Percentiles rank a stretch among this genome's conserved stretches.
phyloP scores from a whole-genome alignment of 2,113 vertebrate genomes.

The Rhodinocichla rosea region DNA sequence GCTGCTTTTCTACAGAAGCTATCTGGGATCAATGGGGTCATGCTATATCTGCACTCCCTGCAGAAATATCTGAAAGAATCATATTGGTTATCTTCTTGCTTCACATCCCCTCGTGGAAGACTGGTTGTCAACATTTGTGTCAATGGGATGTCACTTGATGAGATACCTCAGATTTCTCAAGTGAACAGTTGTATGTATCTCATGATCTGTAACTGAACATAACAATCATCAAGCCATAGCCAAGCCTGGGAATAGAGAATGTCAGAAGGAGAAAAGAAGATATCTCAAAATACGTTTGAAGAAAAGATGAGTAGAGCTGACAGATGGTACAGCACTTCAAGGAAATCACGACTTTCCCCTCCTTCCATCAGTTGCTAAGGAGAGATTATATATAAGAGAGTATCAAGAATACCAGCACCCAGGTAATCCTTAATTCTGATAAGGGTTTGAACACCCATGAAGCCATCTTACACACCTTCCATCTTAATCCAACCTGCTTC shows the following conservation, averaged over 20 bases:
- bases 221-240: neutral
- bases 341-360: slow-evolving; percentile 46
- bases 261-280: slow-evolving; percentile 16
- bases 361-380: slow-evolving; percentile 43
- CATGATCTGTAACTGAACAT: neutral
- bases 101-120: neutral
- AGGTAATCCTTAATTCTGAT: neutral
- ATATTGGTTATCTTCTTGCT: neutral
- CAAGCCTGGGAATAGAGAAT: neutral
- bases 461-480: neutral
- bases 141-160: neutral
- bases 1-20: neutral
- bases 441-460: neutral
- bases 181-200: neutral
- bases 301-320: neutral
- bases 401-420: neutral
- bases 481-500: neutral
- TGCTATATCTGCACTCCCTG: neutral
- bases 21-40: neutral
- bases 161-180: neutral
- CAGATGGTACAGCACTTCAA: slow-evolving; percentile 40
- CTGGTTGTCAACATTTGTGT: neutral
- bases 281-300: slow-evolving; percentile 17
- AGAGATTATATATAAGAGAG: neutral
- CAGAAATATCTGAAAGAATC: neutral